Evolutionary conservation across 2,888 invertebrate species (phyloP).

Genomic region (Drosophila hawaiiensis): DNA sequence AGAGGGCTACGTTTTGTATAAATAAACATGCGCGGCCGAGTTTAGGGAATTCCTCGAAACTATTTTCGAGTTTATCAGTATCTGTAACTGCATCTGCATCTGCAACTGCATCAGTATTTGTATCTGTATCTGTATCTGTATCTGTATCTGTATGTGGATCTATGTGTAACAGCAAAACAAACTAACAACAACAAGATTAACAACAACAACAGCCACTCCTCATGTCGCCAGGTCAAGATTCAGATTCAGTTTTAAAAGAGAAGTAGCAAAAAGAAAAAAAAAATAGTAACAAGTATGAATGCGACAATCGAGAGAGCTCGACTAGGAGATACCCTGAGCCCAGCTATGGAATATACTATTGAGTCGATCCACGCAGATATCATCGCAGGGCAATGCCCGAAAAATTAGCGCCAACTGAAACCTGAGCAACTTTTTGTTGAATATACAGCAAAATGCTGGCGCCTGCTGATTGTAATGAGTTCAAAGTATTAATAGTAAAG

Average conservation of each 20-base stretch:
- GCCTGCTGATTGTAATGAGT: background rate
- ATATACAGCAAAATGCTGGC: background rate
- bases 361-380: background rate
- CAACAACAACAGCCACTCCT: constrained; percentile 34
- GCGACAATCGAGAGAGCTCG: background rate
- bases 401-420: background rate
- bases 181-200: constrained; percentile 32
- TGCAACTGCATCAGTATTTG: constrained; percentile 1
- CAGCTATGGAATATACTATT: background rate
- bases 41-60: constrained; percentile 77
- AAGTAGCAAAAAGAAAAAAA: constrained; percentile 27
- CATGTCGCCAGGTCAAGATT: constrained; percentile 47
- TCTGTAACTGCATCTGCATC: constrained; percentile 30
- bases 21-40: constrained; percentile 68
- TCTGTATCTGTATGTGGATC: constrained; percentile 31
- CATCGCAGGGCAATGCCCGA: background rate
- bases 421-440: background rate
- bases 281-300: constrained; percentile 27
- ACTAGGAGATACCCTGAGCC: background rate
- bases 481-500: background rate
- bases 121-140: constrained; percentile 15
- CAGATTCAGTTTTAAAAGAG: constrained; percentile 28
- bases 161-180: constrained; percentile 50
- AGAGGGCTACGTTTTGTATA: constrained; percentile 45
- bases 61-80: constrained; percentile 68